Conservation (phyloP, 35 echinoderm and acorn worm genomes). For the Apostichopus parvimensis region DNA sequence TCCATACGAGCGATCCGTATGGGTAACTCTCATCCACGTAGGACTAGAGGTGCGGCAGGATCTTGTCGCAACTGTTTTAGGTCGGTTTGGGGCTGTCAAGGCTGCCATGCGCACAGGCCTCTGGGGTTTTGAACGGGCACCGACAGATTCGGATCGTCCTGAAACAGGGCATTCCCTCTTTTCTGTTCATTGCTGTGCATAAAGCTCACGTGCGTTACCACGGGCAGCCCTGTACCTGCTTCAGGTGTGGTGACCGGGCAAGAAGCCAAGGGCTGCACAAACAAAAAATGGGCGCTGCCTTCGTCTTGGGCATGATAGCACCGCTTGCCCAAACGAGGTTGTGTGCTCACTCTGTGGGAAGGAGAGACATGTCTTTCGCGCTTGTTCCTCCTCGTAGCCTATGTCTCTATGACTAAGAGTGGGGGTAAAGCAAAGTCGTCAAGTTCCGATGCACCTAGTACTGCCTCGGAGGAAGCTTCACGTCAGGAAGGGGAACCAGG, state of each 20-base stretch:
- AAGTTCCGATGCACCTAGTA: no score
- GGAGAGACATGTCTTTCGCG: background rate
- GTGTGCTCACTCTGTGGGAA: background rate
- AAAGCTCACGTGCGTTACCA: background rate
- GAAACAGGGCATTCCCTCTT: background rate
- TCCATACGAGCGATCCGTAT: background rate
- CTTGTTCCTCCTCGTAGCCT: background rate
- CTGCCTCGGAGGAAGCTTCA: no score
- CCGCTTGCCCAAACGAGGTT: background rate
- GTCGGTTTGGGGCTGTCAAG: background rate
- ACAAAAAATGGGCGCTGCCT: background rate
- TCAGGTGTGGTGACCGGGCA: constrained; percentile 5
- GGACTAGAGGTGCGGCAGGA: background rate
- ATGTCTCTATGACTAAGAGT: no score
- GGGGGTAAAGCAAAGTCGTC: no score
- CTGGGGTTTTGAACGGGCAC: background rate
- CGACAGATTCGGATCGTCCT: background rate
- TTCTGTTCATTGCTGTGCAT: background rate
- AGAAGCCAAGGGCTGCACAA: constrained; percentile 1
- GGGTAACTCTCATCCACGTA: background rate
- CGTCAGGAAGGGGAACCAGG: no score
- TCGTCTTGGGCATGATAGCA: background rate
- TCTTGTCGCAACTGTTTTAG: background rate
- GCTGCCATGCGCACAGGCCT: background rate
- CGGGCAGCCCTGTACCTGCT: background rate